A percentile compares a stretch with the other conserved stretches of the same genome.
phyloP scores from a whole-genome alignment of 1,140 invertebrate species.

The Drosophila neocordata region DNA sequence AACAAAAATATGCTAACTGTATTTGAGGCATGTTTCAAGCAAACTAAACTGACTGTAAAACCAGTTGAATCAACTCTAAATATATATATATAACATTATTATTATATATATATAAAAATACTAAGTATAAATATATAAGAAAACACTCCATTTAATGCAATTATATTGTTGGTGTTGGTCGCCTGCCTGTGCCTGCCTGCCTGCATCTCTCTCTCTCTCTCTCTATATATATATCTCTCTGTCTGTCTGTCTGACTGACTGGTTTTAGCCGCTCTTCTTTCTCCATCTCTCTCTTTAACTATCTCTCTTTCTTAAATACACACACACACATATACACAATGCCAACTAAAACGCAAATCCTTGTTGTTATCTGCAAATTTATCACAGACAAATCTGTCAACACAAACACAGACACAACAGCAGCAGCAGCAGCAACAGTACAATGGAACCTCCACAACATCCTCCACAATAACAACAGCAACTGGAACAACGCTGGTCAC shows the following conservation, averaged over 20 bases:
- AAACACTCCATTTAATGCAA: slow-evolving; percentile 47
- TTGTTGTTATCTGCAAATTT: slow-evolving; percentile 81
- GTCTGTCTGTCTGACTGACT: slow-evolving; percentile 24
- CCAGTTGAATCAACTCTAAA: slow-evolving; percentile 1
- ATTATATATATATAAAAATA: slow-evolving; percentile 8
- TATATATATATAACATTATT: slow-evolving; percentile 14
- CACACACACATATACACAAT: slow-evolving; percentile 32
- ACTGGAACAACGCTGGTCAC: slow-evolving; percentile 44
- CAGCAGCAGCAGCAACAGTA: slow-evolving; percentile 34
- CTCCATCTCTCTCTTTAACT: slow-evolving; percentile 40
- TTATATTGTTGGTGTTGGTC: slow-evolving; percentile 71
- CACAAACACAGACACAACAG: slow-evolving; percentile 64
- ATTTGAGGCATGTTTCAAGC: slow-evolving; percentile 22
- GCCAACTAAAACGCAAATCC: slow-evolving; percentile 78
- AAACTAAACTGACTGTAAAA: slow-evolving; percentile 15
- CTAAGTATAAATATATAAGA: slow-evolving; percentile 8
- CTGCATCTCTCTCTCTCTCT: slow-evolving; percentile 14
- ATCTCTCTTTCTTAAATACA: slow-evolving; percentile 27
- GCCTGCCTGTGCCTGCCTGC: slow-evolving; percentile 57
- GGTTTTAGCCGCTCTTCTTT: slow-evolving; percentile 1
- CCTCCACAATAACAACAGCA: slow-evolving; percentile 44
- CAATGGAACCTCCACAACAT: slow-evolving; percentile 60
- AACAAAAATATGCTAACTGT: slow-evolving; percentile 2
- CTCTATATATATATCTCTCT: slow-evolving; percentile 41
- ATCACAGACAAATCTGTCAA: slow-evolving; percentile 82